Base-by-base conservation (phyloP, 2,888 invertebrate species). In the Lamproptera curius region DNA sequence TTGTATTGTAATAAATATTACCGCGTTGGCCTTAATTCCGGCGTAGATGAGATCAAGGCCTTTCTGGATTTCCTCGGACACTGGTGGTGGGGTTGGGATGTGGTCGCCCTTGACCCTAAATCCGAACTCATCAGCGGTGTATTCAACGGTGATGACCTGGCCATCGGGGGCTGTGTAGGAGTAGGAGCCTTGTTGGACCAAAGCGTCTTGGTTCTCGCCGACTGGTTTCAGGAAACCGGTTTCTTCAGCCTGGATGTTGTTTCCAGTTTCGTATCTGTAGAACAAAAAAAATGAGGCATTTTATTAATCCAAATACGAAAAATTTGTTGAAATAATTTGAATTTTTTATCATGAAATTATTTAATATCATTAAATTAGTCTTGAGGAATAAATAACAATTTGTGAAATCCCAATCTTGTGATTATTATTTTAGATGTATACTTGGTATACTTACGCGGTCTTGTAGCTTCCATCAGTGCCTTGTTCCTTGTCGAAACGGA, bases 31-130 rank as follows among this genome's bases (percentile, higher is more conserved):
- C 68, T 92, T 92, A 59, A 95, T 95, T 63, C 94, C 94, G 50
- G 94, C 95, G 75, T 92, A 95, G 76, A 96, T 96, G 68, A 95
- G 91, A 76, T 95, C 95, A 52, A 96, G 89, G 45, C 95, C 95
- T 73, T 95, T 95, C 79, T 95, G 95, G 65, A 95, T 95, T 87
- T 95, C 95, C 54, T 92, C 90, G 44, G 94, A 94, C 16, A 94
- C 92, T 52, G 95, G 94, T 10, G 95, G 95, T 52, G 95, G 93
- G 42, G 95, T 95, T 54, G 95, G 95, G 66, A 95, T 91, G 71
- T 95, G 95, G 73, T 94, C 94, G 0, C 95, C 95, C 58, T 90
- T 89, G 42, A 94, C 93, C 58, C 93, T 92, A 90, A 95, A 95
- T 39, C 95, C 95, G 62, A 90, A 91, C 73, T 95, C 95, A 65